Evolutionary conservation across 2,797 vertebrate species (phyloP), one percentile per base, ranked within the genome.

Genomic region (Peromyscus aztecus): DNA sequence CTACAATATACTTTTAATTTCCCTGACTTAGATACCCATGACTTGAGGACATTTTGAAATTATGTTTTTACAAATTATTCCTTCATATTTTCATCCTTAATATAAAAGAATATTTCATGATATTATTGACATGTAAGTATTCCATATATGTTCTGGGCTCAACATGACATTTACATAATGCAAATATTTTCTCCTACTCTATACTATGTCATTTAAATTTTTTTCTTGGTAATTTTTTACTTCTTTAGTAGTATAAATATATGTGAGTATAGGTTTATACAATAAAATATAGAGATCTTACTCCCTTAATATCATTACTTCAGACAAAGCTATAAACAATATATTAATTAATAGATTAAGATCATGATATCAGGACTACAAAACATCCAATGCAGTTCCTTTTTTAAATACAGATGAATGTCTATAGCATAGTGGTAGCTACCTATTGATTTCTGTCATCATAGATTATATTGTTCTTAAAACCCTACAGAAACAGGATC

Each of bases 41-140:
- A 90, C 55, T 75, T 65, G 55, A 87, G 6, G 2, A 90, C 6
- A 21, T 83, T 49, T 77, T 81, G 14, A 88, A 61, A 76, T 76
- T 29, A 76, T 49, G 27, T 16, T 76, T 76, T 76, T 46, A 29
- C 13, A 76, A 76, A 46, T 46, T 3, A 29, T 29, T 16, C 19
- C 13, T 76, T 46, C 37, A 63, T 76, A 21, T 57, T 80, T 91
- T 57, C 55, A 14, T 7, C 34, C 49, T 86, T 19, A 29, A 24
- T 52, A 93, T 89, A 52, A 89, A 29, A 82, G 6, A 81, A n/a
- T 23, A 63, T 65, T 5, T 95, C 23, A 94, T 75, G 82, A 87
- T 89, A 73, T 59, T 91, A 82, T 49, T 89, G 3, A 31, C 3
- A 81, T 77, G 0, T 29, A 43, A 59, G 2, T 71, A 88, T 80